Evolutionary conservation across 2,888 invertebrate genomes (phyloP).

Genomic region (Eumerus sabulonum): DNA sequence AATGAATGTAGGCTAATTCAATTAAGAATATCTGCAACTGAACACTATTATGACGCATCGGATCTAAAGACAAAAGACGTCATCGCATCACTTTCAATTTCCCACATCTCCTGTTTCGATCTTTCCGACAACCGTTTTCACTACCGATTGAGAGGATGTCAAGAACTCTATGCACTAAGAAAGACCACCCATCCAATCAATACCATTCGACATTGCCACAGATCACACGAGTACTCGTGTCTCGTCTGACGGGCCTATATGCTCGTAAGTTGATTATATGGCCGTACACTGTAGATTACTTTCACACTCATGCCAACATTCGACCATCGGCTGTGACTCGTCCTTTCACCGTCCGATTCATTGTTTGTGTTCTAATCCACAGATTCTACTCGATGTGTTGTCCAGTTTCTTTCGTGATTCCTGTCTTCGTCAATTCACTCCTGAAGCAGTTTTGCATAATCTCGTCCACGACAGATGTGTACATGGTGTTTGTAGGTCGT

Average conservation of each 20-base stretch:
- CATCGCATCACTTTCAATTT: too few species aligned
- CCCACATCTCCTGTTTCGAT: too few species aligned
- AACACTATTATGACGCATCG: too few species aligned
- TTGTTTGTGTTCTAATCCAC: background rate
- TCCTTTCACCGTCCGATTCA: background rate
- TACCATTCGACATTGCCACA: background rate
- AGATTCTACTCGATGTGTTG: conserved; percentile 15
- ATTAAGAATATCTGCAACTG: too few species aligned
- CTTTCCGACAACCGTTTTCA: too few species aligned
- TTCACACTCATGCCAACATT: conserved; percentile 63
- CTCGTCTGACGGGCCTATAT: conserved; percentile 18
- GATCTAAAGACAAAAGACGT: too few species aligned
- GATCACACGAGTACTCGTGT: conserved; percentile 29
- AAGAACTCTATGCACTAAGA: too few species aligned
- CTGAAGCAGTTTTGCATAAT: conserved; percentile 56
- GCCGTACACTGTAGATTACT: conserved; percentile 60
- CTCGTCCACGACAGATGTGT: conserved; percentile 23
- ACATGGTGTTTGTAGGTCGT: background rate
- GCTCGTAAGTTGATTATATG: conserved; percentile 53
- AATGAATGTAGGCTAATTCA: too few species aligned
- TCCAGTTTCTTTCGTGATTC: conserved; percentile 30
- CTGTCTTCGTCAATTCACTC: conserved; percentile 39
- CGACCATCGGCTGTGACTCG: conserved; percentile 25
- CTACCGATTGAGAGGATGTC: background rate
- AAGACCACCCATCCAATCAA: too few species aligned